Conservation (phyloP, 2,888 invertebrate genomes). For the Erpobdella octoculata region DNA sequence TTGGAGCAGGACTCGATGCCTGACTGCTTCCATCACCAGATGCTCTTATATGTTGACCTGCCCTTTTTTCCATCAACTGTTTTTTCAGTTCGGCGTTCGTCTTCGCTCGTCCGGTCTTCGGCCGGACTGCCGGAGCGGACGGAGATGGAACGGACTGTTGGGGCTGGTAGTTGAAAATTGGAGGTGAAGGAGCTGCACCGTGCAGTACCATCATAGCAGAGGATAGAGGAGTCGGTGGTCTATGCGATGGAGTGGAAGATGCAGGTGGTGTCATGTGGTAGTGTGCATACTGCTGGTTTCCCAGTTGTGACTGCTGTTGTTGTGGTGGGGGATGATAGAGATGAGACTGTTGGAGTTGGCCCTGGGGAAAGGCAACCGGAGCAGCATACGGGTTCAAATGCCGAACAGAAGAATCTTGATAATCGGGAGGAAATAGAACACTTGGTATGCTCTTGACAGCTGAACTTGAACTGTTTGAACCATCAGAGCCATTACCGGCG, state of each 20-base stretch:
- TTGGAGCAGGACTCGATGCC: constrained; percentile 22
- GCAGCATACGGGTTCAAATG: neutral
- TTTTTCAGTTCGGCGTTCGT: constrained; percentile 35
- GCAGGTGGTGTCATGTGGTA: neutral
- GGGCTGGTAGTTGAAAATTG: neutral
- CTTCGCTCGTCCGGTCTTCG: constrained; percentile 32
- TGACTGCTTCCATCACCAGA: constrained; percentile 27
- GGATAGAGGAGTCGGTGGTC: constrained; percentile 15
- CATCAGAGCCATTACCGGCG: neutral
- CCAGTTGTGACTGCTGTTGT: constrained; percentile 6
- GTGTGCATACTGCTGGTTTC: constrained; percentile 5
- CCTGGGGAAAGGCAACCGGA: neutral
- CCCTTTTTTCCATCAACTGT: constrained; percentile 32
- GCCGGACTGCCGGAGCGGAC: constrained; percentile 10
- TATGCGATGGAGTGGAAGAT: constrained; percentile 1
- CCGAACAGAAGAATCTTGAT: neutral
- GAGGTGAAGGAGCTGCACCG: constrained; percentile 18
- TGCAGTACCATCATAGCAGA: constrained; percentile 20
- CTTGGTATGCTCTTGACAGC: neutral
- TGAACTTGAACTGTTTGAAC: neutral
- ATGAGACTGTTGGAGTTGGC: neutral
- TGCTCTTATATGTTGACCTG: constrained; percentile 21
- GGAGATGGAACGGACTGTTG: constrained; percentile 3
- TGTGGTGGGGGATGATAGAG: constrained; percentile 4
- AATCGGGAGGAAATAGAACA: neutral